These are phyloP conservation scores for Tetramorium alpestre DNA, from an alignment of 1,140 invertebrate species.

Conservation along the genomic window DNA sequence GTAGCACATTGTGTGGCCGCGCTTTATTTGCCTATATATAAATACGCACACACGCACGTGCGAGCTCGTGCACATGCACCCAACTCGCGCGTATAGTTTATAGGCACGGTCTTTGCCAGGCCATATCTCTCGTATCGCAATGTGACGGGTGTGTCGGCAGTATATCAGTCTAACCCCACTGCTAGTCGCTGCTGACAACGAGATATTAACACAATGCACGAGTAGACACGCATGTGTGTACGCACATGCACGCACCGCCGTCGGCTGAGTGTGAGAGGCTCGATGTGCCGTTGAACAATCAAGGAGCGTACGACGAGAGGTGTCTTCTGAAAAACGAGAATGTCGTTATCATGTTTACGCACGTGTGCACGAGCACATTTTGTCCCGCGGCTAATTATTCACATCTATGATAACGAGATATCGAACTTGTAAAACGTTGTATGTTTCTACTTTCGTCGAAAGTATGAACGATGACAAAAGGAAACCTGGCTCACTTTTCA, in stretches of 20 bases:
- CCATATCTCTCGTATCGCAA: conserved; percentile 73
- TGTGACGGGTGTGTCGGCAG: conserved; percentile 76
- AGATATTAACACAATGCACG: conserved; percentile 76
- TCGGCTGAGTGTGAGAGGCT: conserved; percentile 12
- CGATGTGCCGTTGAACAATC: conserved; percentile 55
- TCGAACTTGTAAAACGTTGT: conserved; percentile 13
- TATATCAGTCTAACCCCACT: conserved; percentile 69
- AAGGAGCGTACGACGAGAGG: not conserved
- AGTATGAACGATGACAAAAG: conserved; percentile 3
- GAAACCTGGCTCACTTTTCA: not conserved
- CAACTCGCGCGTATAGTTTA: conserved; percentile 13
- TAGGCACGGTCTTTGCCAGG: conserved; percentile 50
- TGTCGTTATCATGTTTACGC: conserved; percentile 39
- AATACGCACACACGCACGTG: not conserved
- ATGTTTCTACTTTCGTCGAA: not conserved
- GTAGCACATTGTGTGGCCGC: conserved; percentile 57
- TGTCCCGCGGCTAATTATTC: conserved; percentile 26
- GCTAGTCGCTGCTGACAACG: conserved; percentile 72
- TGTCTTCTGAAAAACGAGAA: conserved; percentile 38
- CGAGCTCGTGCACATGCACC: not conserved
- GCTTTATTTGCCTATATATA: conserved; percentile 56
- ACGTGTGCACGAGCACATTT: conserved; percentile 27
- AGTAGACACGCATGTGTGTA: conserved; percentile 36
- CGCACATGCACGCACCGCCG: not conserved
- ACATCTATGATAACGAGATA: conserved; percentile 29